Evolutionary conservation across 2,888 invertebrate genomes (phyloP), one percentile per base, ranked within the genome.

Genomic region (Phortica okadai): DNA sequence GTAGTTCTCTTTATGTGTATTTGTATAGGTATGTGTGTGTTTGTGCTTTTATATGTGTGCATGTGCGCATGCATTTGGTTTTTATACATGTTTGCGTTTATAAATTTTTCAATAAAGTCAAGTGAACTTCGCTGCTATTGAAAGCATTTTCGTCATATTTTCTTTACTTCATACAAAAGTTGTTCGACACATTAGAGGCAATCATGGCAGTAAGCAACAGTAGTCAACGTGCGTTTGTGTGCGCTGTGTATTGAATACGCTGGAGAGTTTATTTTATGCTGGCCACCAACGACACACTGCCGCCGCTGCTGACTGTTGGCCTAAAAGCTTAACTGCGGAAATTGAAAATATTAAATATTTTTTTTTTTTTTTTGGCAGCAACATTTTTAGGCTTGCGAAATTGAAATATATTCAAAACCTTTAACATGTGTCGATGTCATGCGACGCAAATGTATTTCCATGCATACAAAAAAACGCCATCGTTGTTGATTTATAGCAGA

Each of bases 401-500:
- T 21, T 59, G 16, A 59, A 59, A 59, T 21, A 21, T 4, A 59
- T 21, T 25, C 16, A 21, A 59, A 59, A 59, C 16, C 6, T 59
- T 59, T 59, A 21, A 59, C 59, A 59, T 59, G 59, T 59, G 59
- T 59, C 16, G 21, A 59, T 59, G 66, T 42, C 44, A 66, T 10
- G 66, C 42, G 44, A n/a, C 11, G 2, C 14, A 66, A 66, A 66
- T 66, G 42, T 66, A 33, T 66, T 41, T 14, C 10, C 41, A n/a
- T 6, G 33, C 42, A 11, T 42, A 66, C 42, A 42, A 59, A 21
- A 59, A 59, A 59, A n/a, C 8, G 7, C 25, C 42, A 8, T 66
- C 33, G 41, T 41, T 66, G 66, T 66, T 66, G 66, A 66, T 66
- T 66, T 66, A 66, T 66, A n/a, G 25, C 66, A 41, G 14, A 25